A percentile compares a stretch with the other conserved stretches of the same genome.
These are phyloP conservation scores for Dioctria linearis DNA, from an alignment of 2,888 invertebrate genomes.

Conservation along the genomic window DNA sequence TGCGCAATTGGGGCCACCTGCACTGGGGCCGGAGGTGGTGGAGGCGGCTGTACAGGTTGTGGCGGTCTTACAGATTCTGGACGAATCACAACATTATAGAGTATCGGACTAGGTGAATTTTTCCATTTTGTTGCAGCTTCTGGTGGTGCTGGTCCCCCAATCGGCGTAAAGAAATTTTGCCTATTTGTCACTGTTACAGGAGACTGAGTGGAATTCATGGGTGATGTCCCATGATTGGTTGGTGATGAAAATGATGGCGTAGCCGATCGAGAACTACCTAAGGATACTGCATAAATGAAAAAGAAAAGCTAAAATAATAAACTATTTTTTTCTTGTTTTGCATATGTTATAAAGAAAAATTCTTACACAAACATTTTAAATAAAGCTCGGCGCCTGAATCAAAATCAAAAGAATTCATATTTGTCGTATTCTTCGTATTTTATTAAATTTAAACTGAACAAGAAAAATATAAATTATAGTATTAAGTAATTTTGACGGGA, in stretches of 20 bases:
- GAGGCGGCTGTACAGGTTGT: slow-evolving; percentile 63
- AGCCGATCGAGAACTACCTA: slow-evolving; percentile 93
- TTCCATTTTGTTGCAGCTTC: slow-evolving; percentile 66
- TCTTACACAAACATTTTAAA: slow-evolving; percentile 69
- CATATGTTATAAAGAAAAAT: neutral
- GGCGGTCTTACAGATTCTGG: slow-evolving; percentile 66
- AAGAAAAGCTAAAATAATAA: slow-evolving; percentile 33
- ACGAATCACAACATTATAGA: slow-evolving; percentile 67
- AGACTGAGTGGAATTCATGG: slow-evolving; percentile 77
- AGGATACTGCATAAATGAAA: slow-evolving; percentile 78
- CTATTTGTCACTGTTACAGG: slow-evolving; percentile 81
- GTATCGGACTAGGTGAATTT: slow-evolving; percentile 69
- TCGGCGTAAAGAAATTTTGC: slow-evolving; percentile 94
- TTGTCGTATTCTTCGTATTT: neutral
- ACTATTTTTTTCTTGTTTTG: neutral
- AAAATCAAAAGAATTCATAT: slow-evolving; percentile 63
- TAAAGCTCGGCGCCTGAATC: slow-evolving; percentile 69
- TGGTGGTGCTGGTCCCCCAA: slow-evolving; percentile 77
- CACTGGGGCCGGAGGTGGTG: slow-evolving; percentile 66
- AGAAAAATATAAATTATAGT: too few relatives aligned
- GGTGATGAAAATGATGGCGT: slow-evolving; percentile 91
- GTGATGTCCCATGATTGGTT: slow-evolving; percentile 79
- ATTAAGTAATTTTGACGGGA: too few relatives aligned
- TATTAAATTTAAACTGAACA: too few relatives aligned
- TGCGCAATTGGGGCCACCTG: slow-evolving; percentile 71